Evolutionary conservation across 2,113 vertebrate species (phyloP).

Genomic region (Ibidorhyncha struthersii): DNA sequence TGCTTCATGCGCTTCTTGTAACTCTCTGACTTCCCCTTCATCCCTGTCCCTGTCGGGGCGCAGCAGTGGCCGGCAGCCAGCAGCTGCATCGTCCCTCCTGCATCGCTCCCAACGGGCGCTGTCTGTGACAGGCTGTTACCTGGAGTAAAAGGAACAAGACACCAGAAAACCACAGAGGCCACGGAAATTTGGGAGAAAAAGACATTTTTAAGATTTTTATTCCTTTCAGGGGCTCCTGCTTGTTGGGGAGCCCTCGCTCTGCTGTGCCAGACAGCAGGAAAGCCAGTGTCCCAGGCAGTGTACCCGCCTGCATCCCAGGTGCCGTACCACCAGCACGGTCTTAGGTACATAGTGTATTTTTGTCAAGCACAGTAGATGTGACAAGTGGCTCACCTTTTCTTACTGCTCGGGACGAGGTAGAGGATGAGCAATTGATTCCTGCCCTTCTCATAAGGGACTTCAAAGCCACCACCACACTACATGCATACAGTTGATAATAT

Average conservation of each 20-base stretch:
- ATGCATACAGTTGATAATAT: not conserved
- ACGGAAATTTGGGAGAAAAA: fast-evolving
- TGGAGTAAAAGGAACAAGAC: not conserved
- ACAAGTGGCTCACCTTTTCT: not conserved
- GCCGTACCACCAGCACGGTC: fast-evolving
- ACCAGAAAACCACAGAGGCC: not conserved
- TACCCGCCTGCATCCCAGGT: too few relatives aligned
- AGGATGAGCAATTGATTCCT: not conserved
- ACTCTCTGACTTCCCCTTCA: not conserved
- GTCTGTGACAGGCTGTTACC: not conserved
- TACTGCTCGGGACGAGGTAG: not conserved
- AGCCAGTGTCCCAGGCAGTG: fast-evolving
- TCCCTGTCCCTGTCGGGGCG: not conserved
- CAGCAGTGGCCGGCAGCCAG: fast-evolving
- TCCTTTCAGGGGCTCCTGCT: not conserved
- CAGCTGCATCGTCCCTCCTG: not conserved
- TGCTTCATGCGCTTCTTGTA: not conserved
- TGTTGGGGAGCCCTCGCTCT: not conserved
- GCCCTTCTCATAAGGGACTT: not conserved
- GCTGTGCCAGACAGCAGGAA: not conserved
- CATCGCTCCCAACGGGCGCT: fast-evolving
- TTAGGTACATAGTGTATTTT: not conserved
- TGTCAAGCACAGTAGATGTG: fast-evolving
- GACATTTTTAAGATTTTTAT: not conserved
- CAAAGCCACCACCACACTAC: not conserved